phyloP scores from a whole-genome alignment of 2,888 invertebrate species.

The Patella caerulea region DNA sequence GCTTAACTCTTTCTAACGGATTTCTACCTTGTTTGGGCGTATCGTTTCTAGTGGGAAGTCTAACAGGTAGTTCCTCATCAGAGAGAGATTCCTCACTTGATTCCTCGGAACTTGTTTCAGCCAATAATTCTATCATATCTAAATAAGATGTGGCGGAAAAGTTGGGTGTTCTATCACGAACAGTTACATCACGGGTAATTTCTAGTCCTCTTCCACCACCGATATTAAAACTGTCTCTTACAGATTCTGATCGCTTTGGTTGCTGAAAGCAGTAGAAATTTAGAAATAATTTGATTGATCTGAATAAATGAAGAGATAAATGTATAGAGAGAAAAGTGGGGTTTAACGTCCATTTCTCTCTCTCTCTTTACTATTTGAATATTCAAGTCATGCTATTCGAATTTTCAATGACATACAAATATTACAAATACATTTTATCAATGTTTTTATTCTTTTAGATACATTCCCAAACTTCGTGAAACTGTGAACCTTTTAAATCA shows the following conservation, averaged over 20 bases:
- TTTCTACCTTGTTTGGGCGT: slow-evolving; percentile 38
- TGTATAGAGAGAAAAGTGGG: too few species aligned
- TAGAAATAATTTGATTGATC: too few species aligned
- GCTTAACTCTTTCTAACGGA: slow-evolving; percentile 54
- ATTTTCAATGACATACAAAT: too few species aligned
- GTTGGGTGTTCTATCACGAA: slow-evolving; percentile 37
- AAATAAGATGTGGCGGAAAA: slow-evolving; percentile 40
- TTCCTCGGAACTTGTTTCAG: slow-evolving; percentile 34
- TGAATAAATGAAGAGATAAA: too few species aligned
- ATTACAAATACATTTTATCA: too few species aligned
- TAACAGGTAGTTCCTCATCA: slow-evolving; percentile 52
- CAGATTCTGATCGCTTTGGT: background rate
- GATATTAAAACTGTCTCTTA: background rate
- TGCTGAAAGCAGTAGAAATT: background rate
- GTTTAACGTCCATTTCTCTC: too few species aligned
- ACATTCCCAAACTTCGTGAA: too few species aligned
- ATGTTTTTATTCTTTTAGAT: too few species aligned
- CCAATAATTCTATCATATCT: slow-evolving; percentile 35
- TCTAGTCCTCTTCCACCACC: slow-evolving; percentile 22
- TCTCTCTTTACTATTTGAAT: too few species aligned
- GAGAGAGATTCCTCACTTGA: slow-evolving; percentile 40
- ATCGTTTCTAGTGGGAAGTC: slow-evolving; percentile 41
- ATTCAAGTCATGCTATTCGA: too few species aligned
- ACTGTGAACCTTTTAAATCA: too few species aligned
- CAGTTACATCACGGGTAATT: slow-evolving; percentile 36